phyloP scores from a whole-genome alignment of 2,797 vertebrate species.

The Periparus ater region DNA sequence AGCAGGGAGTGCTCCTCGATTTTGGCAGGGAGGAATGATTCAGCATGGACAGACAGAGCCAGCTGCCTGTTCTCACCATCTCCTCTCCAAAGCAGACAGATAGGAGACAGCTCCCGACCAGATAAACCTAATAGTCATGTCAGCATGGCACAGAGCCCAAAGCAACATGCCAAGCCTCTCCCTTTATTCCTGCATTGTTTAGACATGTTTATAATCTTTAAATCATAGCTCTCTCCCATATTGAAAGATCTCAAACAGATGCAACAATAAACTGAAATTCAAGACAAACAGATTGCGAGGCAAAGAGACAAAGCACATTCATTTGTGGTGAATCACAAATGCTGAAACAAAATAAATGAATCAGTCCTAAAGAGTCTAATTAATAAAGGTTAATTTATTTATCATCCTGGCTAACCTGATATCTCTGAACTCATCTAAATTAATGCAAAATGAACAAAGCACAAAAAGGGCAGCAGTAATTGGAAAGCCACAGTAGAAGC shows the following conservation, averaged over 20 bases:
- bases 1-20: background rate
- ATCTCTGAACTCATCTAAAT: constrained; percentile 23
- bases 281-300: constrained; percentile 23
- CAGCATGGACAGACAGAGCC: background rate
- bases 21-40: background rate
- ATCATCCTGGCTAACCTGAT: constrained; percentile 15
- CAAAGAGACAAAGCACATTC: background rate
- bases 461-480: constrained; percentile 46
- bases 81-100: background rate
- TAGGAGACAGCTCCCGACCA: background rate
- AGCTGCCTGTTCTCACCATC: background rate
- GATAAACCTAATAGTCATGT: background rate
- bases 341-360: constrained; percentile 41
- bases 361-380: constrained; percentile 51
- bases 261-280: constrained; percentile 39
- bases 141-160: background rate
- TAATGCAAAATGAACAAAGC: constrained; percentile 34
- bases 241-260: constrained; percentile 2
- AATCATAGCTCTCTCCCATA: background rate
- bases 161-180: background rate
- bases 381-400: constrained; percentile 69
- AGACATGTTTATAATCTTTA: background rate
- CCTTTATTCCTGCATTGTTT: background rate
- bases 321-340: constrained; percentile 25
- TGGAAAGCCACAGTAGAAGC: background rate